Conservation (phyloP, 2,113 vertebrate genomes). For the Plotosus lineatus region DNA sequence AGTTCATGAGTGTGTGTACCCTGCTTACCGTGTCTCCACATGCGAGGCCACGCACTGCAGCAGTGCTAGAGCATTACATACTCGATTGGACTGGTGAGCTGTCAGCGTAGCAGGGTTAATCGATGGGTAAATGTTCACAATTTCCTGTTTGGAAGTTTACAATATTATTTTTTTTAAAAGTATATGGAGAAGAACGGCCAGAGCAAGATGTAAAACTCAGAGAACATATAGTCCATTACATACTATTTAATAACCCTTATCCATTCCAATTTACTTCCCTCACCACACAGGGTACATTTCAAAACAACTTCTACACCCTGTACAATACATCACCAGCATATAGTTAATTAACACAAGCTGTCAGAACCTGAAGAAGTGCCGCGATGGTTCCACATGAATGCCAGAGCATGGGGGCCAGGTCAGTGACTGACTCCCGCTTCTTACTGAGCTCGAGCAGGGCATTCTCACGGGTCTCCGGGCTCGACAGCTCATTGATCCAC, state of each 20-base stretch:
- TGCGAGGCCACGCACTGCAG: constrained; percentile 96
- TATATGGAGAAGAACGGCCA: too few relatives aligned
- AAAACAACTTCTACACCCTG: background rate
- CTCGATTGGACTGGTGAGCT: constrained; percentile 96
- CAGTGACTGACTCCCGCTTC: constrained; percentile 93
- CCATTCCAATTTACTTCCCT: too few relatives aligned
- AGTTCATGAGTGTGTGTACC: accelerated
- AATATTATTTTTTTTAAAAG: too few relatives aligned
- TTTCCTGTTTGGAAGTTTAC: constrained; percentile 77
- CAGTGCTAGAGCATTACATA: constrained; percentile 94
- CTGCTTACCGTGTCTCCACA: constrained; percentile 87
- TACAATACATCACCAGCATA: background rate
- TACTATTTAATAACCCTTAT: too few relatives aligned
- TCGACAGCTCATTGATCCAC: constrained; percentile 98
- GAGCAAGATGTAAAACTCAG: too few relatives aligned
- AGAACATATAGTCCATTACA: too few relatives aligned
- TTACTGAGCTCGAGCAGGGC: constrained; percentile 96
- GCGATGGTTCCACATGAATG: constrained; percentile 97
- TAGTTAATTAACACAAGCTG: background rate
- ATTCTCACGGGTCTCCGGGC: constrained; percentile 94
- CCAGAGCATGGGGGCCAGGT: constrained; percentile 97
- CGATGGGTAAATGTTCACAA: constrained; percentile 99
- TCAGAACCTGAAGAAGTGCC: constrained; percentile 89
- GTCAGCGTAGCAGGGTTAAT: constrained; percentile 97
- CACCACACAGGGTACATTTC: too few relatives aligned